phyloP scores from a whole-genome alignment of 2,113 vertebrate genomes.

The Oncorhynchus mykiss region DNA sequence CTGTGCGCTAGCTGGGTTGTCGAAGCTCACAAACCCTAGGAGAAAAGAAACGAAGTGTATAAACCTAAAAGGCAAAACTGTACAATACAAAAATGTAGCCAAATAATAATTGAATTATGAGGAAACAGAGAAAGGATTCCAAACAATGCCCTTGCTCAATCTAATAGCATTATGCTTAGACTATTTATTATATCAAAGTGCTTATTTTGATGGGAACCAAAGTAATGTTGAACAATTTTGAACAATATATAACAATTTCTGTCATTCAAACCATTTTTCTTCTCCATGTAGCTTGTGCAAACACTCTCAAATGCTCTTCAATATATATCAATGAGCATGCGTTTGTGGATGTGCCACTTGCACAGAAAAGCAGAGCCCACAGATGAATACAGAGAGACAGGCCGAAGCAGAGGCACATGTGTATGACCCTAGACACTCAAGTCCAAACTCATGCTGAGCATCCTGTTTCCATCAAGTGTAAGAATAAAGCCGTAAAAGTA shows the following conservation, averaged over 20 bases:
- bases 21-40: slow-evolving; percentile 96
- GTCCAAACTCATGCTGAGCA: slow-evolving; percentile 33
- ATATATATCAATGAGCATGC: neutral
- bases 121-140: neutral
- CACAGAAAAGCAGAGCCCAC: slow-evolving; percentile 1
- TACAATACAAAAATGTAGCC: neutral
- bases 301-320: neutral
- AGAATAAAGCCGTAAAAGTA: slow-evolving; percentile 62
- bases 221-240: neutral
- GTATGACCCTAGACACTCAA: slow-evolving; percentile 13
- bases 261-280: neutral
- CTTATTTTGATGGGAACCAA: neutral
- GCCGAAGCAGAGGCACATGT: slow-evolving; percentile 2
- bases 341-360: neutral
- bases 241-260: neutral
- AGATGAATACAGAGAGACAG: slow-evolving; percentile 12
- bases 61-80: neutral
- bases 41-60: neutral
- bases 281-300: neutral
- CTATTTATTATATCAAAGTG: neutral
- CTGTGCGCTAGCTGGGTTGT: slow-evolving; percentile 97
- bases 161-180: neutral
- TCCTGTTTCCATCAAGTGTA: slow-evolving; percentile 64
- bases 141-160: neutral
- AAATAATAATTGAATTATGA: neutral